Base-by-base conservation (phyloP, 2,797 vertebrate species). In the Novumbra hubbsi region DNA sequence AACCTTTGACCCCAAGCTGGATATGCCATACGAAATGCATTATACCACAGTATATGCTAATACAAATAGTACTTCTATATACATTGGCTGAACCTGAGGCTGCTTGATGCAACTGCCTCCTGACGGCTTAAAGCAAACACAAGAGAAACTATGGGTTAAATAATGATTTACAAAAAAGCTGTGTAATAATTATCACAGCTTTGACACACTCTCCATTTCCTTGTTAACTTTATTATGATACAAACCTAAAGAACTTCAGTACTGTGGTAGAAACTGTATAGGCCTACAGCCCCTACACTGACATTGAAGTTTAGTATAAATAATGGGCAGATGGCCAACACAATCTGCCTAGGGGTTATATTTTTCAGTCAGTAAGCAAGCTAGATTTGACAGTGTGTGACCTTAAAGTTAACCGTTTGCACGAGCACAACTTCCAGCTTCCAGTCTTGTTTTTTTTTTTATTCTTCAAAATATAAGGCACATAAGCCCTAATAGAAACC, bases 301-400 rank as follows among this genome's bases (percentile, higher is more conserved):
- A 64, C 76, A 84, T 83, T 63, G 75, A 82, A 85, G 83, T 81
- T 85, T 78, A 81, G 68, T 81, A 71, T 79, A 74, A 67, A 75
- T 45, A 55, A 77, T 30, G 75, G 87, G 84, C 83, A 78, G 32
- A 64, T 57, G 81, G 84, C 84, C 88, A 89, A 85, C 84, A 75
- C 84, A 78, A 82, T 81, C 73, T 79, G 72, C 81, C 75, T 38
- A 57, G 79, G 76, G 81, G 50, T 73, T 5, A 82, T 88, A 78
- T 79, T 76, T 85, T 69, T 81, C 79, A 78, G 84, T 87, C 88
- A 81, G 76, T 3, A 72, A 52, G 34, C 75, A 55, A 73, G 78
- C 77, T 16, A 48, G 73, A 80, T 81, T 80, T 86, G 86, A 87
- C 88, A 81, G 82, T 80, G 78, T 81, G 73, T 66, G 77, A 84